Base-by-base conservation (phyloP, 2,888 invertebrate genomes). In the Periphyllus acericola region DNA sequence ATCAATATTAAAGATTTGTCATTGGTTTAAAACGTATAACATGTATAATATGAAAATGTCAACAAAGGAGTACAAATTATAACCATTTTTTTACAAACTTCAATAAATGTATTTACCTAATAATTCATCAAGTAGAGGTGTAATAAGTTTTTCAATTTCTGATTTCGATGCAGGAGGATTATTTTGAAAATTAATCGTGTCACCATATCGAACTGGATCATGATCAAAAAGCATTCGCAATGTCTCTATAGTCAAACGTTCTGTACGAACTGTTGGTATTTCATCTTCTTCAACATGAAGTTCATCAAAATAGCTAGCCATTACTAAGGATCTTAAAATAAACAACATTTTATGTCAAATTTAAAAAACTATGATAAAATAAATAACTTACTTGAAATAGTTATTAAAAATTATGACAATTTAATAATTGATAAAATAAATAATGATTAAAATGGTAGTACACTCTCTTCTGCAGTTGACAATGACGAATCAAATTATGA, bases 271-370 rank as follows among this genome's bases (percentile, higher is more conserved):
- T 3, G 21, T 36, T 19, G 80, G 71, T 14, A 80, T 11, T 80
- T 86, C 80, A 8, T 79, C 40, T 79, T 80, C 86, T 8, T 86
- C 80, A 14, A 86, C 71, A 4, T 86, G 66, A 36, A 80, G 79
- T 80, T 86, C 86, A 40, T 86, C 86, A 80, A 86, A 86, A 80
- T 86, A 86, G 71, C 80, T 86, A 9, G 86, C 86, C 86, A 86
- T 86, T 29, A 8, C 72, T 85, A 68, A 9, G 32, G n/a, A 79
- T 1, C 8, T 52, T 52, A 9, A 32, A n/a, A n/a, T n/a, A n/a
- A 79, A 25, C 32, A 3, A 76, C 8, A 29, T 76, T 3, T 11
- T 1, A 6, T 76, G 14, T 34, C 0, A 72, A 72, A 8, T 68
- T 29, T 29, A 68, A 29, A n/a, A 25, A n/a, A 46, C n/a, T n/a